Evolutionary conservation across 1,140 invertebrate genomes (phyloP), one percentile per base, ranked within the genome.

Genomic region (Sycophila sp.): DNA sequence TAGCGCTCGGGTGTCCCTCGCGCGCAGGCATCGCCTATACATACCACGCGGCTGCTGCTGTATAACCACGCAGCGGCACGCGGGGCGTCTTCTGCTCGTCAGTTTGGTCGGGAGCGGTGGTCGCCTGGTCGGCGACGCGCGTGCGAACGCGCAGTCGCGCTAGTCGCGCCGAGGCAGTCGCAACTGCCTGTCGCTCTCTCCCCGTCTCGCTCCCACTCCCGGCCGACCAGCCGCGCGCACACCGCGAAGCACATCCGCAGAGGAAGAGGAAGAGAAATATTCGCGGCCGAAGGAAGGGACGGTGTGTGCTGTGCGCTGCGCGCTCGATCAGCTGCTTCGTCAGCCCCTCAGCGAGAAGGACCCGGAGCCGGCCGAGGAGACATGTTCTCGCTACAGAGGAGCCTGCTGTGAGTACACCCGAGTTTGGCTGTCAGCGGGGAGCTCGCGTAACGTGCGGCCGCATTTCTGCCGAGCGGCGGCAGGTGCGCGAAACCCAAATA

Each of bases 371-470:
- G n/a, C n/a, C n/a, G n/a, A n/a, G n/a, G n/a, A n/a, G n/a, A 80
- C 64, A 85, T 85, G 83, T 84, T 84, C 75, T 79, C 82, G 71
- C 76, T 85, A 71, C 83, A 84, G 71, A 82, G 75, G 51, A 84
- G 77, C 71, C 72, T 85, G 76, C 75, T 84, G 84, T 85, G 76
- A 85, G 84, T 85, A 85, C 51, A 22, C 10, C 1, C 49, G 22
- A 10, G 56, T n/a, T n/a, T n/a, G 22, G 15, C 1, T 15, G 26
- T 10, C 1, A 24, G 34, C 40, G 26, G 15, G 8, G 0, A 2
- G 6, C n/a, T n/a, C n/a, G n/a, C n/a, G n/a, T n/a, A n/a, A n/a
- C n/a, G 38, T n/a, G 38, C 38, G 38, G 4, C 38, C 38, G 11
- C n/a, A 3, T 10, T 34, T 30, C 8, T 22, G 6, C 22, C 17